A percentile compares a stretch with the other conserved stretches of the same genome.
phyloP scores from a whole-genome alignment of 2,888 invertebrate species.

The Xylocampa areola region DNA sequence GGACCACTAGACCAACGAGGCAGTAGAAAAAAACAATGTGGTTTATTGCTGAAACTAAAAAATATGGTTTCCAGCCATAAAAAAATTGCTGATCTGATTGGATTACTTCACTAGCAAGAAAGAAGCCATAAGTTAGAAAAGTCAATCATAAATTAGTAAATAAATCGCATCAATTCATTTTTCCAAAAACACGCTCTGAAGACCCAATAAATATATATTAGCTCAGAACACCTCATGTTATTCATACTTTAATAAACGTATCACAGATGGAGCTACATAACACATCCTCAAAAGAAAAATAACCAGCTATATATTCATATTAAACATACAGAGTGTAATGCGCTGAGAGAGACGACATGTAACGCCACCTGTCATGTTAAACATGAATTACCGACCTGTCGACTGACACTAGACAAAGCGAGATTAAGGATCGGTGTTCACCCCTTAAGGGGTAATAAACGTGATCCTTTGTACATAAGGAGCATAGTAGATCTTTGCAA shows the following conservation, averaged over 20 bases:
- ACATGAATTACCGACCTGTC: slow-evolving; percentile 40
- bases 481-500: slow-evolving; percentile 28
- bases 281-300: slow-evolving; percentile 22
- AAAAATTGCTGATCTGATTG: too few species aligned
- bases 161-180: too few species aligned
- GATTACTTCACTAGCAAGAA: too few species aligned
- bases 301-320: slow-evolving; percentile 19
- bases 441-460: slow-evolving; percentile 19
- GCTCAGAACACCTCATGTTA: slow-evolving; percentile 8
- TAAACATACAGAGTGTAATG: slow-evolving; percentile 33
- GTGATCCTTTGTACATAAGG: slow-evolving; percentile 32
- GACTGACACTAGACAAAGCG: slow-evolving; percentile 39
- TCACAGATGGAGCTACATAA: slow-evolving; percentile 11
- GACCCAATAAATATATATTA: too few species aligned
- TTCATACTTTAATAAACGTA: slow-evolving; percentile 17
- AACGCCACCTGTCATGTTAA: slow-evolving; percentile 48
- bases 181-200: too few species aligned
- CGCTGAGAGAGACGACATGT: slow-evolving; percentile 25
- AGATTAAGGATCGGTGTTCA: slow-evolving; percentile 41
- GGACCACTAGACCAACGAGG: too few species aligned
- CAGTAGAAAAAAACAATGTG: too few species aligned
- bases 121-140: too few species aligned
- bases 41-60: too few species aligned
- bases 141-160: too few species aligned
- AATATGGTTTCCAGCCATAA: too few species aligned